These are phyloP conservation scores for Enteromius mattozi DNA, from an alignment of 2,797 vertebrate species.

Conservation along the genomic window DNA sequence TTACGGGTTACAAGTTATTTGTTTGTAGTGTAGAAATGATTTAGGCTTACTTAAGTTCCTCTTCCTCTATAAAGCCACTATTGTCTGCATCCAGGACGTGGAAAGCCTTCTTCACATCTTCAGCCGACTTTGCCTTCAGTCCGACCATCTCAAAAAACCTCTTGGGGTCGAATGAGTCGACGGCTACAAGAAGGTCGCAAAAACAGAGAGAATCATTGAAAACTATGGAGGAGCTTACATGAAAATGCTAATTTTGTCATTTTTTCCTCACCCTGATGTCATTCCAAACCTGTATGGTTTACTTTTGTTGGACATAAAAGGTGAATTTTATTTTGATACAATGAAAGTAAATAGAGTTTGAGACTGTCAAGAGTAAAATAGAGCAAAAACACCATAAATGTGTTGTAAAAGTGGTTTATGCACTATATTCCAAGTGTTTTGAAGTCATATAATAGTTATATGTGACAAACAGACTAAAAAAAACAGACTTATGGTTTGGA, in stretches of 20 bases:
- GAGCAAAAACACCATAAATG: not conserved
- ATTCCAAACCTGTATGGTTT: not conserved
- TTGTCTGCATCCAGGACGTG: constrained; percentile 90
- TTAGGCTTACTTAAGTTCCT: constrained; percentile 89
- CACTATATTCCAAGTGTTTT: not conserved
- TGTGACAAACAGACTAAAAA: not conserved
- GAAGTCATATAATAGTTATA: not conserved
- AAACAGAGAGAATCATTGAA: constrained; percentile 1
- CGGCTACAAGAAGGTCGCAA: constrained; percentile 68
- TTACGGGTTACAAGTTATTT: not conserved
- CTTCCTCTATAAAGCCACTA: constrained; percentile 95
- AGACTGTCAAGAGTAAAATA: not conserved
- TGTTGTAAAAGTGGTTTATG: not conserved
- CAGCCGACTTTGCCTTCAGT: constrained; percentile 85
- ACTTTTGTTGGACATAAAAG: not conserved
- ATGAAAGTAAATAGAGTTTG: not conserved
- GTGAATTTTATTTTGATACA: not conserved
- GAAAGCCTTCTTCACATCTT: constrained; percentile 91
- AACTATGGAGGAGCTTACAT: not conserved
- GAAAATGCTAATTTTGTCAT: not conserved
- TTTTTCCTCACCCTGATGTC: not conserved
- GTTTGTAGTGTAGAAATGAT: not conserved
- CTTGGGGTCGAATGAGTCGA: constrained; percentile 92
- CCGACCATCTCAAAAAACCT: constrained; percentile 96
- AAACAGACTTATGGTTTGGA: not conserved